Evolutionary conservation across 2,888 invertebrate genomes (phyloP).

Genomic region (Plagodis pulveraria): DNA sequence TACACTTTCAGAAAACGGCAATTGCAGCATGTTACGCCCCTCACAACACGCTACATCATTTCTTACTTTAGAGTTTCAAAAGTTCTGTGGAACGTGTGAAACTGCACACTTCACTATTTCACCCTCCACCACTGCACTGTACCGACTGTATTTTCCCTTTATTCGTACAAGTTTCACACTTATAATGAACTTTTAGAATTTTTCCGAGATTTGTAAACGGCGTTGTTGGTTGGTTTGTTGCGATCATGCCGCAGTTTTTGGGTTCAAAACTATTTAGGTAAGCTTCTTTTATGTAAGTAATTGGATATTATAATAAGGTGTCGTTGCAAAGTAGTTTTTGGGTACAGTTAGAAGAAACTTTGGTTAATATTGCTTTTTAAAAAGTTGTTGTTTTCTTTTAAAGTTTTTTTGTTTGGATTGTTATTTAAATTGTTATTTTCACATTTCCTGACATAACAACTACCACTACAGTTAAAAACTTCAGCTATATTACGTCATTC

Average conservation of each 20-base stretch:
- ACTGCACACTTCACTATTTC: constrained; percentile 21
- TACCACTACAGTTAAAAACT: too few species aligned
- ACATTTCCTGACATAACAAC: too few species aligned
- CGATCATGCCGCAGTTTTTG: constrained; percentile 9
- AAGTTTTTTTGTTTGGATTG: neutral
- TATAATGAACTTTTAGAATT: constrained; percentile 36
- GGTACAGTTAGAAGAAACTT: neutral
- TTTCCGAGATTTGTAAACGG: constrained; percentile 28
- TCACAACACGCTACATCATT: constrained; percentile 32
- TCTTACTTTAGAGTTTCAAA: constrained; percentile 49
- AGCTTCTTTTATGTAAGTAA: neutral
- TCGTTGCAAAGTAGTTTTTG: constrained; percentile 14
- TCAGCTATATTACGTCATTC: too few species aligned
- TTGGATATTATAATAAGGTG: constrained; percentile 3
- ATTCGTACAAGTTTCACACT: constrained; percentile 32
- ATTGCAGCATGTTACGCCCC: constrained; percentile 7
- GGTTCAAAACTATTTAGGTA: neutral
- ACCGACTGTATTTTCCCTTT: constrained; percentile 36
- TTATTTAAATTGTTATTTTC: neutral
- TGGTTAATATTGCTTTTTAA: neutral
- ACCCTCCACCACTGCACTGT: constrained; percentile 24
- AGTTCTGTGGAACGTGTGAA: constrained; percentile 34
- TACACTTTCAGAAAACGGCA: neutral
- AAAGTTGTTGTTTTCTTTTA: neutral
- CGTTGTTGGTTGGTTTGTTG: constrained; percentile 38